Percentiles rank a stretch among this genome's conserved stretches.
Conservation (phyloP, 2,113 vertebrate species). For the Ranitomeya variabilis region DNA sequence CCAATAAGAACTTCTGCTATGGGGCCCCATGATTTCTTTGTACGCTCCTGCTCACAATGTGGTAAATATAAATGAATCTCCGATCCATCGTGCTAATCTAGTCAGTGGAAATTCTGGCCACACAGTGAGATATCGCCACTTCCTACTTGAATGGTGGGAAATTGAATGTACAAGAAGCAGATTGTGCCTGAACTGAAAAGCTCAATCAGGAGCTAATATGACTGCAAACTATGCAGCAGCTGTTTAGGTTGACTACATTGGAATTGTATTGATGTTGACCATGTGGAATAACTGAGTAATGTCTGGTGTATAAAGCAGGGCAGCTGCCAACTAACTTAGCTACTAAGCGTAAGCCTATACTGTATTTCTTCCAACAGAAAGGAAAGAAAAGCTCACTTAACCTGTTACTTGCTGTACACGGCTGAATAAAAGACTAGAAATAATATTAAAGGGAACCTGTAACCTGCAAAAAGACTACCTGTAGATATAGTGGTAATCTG, state of each 20-base stretch:
- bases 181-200: neutral
- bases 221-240: neutral
- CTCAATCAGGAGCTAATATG: neutral
- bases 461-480: no score
- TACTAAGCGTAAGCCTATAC: neutral
- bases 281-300: conserved; percentile 12
- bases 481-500: no score
- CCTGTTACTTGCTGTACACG: neutral
- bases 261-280: neutral
- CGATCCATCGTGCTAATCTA: no score
- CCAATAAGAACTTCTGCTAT: no score
- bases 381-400: neutral
- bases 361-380: neutral
- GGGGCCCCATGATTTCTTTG: no score
- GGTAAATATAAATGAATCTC: no score
- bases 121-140: neutral
- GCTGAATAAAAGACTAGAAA: neutral
- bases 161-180: neutral
- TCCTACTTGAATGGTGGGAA: neutral
- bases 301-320: conserved; percentile 1
- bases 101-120: neutral
- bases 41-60: no score
- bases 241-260: neutral
- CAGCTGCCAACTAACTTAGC: conserved; percentile 3
- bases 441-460: neutral